Evolutionary conservation across 2,113 vertebrate species (phyloP), one percentile per base, ranked within the genome.

Genomic region (Brachypodius melanocephalos): DNA sequence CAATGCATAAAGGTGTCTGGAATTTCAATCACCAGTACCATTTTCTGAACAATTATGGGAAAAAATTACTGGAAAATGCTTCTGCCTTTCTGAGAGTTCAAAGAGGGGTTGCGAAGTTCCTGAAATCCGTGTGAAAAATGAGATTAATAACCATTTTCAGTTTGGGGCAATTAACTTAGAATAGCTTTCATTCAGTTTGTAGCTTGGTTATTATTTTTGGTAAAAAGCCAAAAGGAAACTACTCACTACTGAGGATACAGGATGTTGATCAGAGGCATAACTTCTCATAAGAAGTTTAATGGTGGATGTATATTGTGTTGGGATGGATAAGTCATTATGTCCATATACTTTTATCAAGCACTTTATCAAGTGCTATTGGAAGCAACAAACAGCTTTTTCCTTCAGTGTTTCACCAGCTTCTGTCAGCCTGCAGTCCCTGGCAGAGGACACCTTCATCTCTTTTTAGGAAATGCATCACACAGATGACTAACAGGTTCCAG

Each of bases 11-110:
- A 90, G 61, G 51, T 72, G 48, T 71, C 85, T 96, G 94, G 93
- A 97, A 96, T 83, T 81, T 73, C 84, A 87, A 9, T 79, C 10
- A 38, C 38, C 38, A 38, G 54, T 87, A 77, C 87, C n/a, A 5
- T 81, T 91, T 82, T 91, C 22, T 78, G 84, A 97, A 98, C 92
- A 98, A 97, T 97, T 79, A 94, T 96, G 94, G 95, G 96, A 97
- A 97, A 95, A 54, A 90, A 67, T 79, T 96, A 91, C 83, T 89
- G 62, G 94, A 93, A 97, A 95, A 95, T 73, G 29, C 51, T 97
- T 96, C 92, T 97, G 85, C 46, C 51, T 55, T 92, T 93, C 88
- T 78, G 78, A 75, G 34, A 96, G 62, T 96, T 97, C 96, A 97
- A 96, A 96, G 90, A 96, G 81, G 93, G 78, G 85, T 96, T 89